Percentiles rank a stretch among this genome's conserved stretches.
Conservation (phyloP, 2,797 vertebrate species). For the Potorous gilbertii region DNA sequence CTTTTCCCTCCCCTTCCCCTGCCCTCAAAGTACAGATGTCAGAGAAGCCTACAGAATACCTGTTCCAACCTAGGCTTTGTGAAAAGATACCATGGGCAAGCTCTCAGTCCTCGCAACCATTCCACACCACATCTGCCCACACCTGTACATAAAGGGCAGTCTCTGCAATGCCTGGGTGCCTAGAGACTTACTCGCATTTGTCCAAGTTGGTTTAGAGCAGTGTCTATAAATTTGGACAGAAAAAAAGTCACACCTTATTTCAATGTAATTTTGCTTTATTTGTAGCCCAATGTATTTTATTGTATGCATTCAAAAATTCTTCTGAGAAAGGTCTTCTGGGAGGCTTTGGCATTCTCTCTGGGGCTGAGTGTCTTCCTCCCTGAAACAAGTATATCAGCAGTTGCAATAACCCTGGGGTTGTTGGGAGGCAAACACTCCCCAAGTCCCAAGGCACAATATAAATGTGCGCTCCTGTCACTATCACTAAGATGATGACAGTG, state of each 20-base stretch:
- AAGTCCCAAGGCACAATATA: not conserved
- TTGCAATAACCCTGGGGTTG: not conserved
- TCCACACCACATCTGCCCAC: not conserved
- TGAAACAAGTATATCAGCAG: not conserved
- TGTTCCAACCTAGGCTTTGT: not conserved
- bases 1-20: not conserved
- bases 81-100: not conserved
- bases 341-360: not conserved
- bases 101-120: not conserved
- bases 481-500: not conserved
- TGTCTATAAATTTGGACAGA: not conserved
- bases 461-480: not conserved
- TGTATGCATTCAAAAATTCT: not conserved
- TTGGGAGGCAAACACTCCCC: not conserved
- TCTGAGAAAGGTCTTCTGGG: not conserved
- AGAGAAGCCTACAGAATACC: not conserved
- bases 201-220: not conserved
- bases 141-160: not conserved
- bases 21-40: fast-evolving
- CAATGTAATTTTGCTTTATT: not conserved
- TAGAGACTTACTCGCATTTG: not conserved
- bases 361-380: not conserved
- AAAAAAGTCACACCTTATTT: not conserved
- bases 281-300: not conserved
- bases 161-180: not conserved